Evolutionary conservation across 2,113 vertebrate species (phyloP), one percentile per base, ranked within the genome.

Genomic region (Alosa alosa): DNA sequence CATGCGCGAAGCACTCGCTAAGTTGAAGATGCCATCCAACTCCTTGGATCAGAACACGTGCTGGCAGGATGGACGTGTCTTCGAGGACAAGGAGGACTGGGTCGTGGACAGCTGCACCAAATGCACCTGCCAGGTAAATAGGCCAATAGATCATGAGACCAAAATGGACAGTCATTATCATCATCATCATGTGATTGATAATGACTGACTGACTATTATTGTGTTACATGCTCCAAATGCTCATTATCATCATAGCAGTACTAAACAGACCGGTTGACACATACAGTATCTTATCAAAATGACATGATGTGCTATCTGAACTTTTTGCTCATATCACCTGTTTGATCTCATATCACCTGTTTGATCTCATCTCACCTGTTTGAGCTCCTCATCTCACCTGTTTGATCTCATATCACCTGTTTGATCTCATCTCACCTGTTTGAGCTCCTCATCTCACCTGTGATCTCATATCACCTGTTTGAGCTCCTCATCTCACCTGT

Each of bases 91-190:
- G 13, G 97, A 98, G 60, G 94, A 96, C 39, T 99, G 98, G 98
- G 96, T 97, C 83, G 95, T 97, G 86, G 98, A 99, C 91, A 98
- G 97, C 93, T 99, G 98, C 78, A 99, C 97, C 20, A 95, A 95
- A 31, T 99, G 98, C 25, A 94, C 94, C 82, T 99, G 98, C 89
- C 95, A 95, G 96, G 98, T 99, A 87, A 93, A 91, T 10, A 8
- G 10, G 15, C 39, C 15, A 4, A 22, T 22, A 18, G 18, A 46
- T 36, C n/a, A 83, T 44, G 46, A 78, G 64, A 81, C 83, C 18
- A 55, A 55, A 18, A 55, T 5, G 18, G 11, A 60, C 55, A 60
- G 20, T 57, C 11, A 11, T 49, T 2, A 49, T 49, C 9, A 49
- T 49, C 47, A 49, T 49, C 8, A 49, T 49, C 47, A 49, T 49